phyloP scores from a whole-genome alignment of 1,140 invertebrate genomes.

The Ctenoplectra terminalis region DNA sequence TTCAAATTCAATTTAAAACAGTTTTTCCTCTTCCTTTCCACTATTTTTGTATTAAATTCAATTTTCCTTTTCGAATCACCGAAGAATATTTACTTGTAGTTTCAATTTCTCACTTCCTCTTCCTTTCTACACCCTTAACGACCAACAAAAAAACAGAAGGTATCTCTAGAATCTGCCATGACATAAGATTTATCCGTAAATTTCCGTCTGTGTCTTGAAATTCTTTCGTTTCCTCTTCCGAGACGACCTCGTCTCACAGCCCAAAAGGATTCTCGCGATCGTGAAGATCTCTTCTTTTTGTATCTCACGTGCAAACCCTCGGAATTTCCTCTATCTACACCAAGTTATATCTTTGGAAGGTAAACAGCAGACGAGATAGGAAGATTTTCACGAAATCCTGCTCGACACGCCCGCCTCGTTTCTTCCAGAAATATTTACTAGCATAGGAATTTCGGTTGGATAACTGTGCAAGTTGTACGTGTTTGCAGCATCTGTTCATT shows the following conservation, averaged over 20 bases:
- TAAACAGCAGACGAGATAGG: constrained; percentile 14
- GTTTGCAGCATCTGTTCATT: too few species aligned
- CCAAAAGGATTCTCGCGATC: neutral
- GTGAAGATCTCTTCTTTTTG: neutral
- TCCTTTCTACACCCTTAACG: neutral
- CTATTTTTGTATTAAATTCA: too few species aligned
- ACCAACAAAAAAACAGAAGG: too few species aligned
- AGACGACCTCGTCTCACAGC: neutral
- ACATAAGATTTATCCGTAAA: neutral
- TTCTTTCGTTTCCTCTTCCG: constrained; percentile 10
- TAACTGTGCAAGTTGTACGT: neutral
- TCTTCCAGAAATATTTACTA: neutral
- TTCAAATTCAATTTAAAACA: too few species aligned
- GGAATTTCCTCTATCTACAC: neutral
- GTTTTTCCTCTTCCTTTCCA: too few species aligned
- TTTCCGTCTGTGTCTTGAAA: neutral
- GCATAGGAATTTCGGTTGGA: neutral
- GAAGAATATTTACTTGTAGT: too few species aligned
- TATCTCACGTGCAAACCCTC: neutral
- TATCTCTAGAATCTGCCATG: neutral
- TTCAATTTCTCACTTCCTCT: neutral
- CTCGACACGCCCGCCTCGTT: too few species aligned
- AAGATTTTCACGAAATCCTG: constrained; percentile 1
- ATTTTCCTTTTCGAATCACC: too few species aligned
- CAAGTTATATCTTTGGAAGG: neutral